Conservation (phyloP, 2,797 vertebrate species). For the Dromococcyx pavoninus region DNA sequence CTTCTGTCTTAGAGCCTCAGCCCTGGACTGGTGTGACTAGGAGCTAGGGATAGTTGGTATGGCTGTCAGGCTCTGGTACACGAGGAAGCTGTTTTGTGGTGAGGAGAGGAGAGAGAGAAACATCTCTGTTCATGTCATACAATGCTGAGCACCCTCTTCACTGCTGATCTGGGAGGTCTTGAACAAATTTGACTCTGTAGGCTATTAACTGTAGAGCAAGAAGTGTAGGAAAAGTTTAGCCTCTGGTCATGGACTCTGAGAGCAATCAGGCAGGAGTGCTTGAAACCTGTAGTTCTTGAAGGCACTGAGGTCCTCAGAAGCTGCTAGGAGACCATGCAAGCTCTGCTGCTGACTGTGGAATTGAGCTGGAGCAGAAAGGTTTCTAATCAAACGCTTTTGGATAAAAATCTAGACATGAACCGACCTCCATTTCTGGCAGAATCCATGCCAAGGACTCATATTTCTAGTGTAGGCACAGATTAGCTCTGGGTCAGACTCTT, state of each 20-base stretch:
- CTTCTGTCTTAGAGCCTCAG: background rate
- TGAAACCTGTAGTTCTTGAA: background rate
- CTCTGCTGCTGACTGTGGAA: background rate
- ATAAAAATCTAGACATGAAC: background rate
- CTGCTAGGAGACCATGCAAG: background rate
- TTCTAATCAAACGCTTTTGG: background rate
- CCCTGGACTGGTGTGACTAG: background rate
- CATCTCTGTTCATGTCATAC: accelerated
- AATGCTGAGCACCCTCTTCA: background rate
- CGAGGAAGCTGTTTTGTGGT: background rate
- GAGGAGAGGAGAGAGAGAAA: background rate
- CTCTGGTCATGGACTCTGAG: background rate
- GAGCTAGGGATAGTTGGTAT: background rate
- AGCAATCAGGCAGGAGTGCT: background rate
- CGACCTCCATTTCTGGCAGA: background rate
- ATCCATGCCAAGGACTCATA: background rate
- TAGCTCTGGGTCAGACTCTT: background rate
- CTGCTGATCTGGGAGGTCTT: background rate
- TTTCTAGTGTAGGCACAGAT: background rate
- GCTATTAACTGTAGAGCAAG: background rate
- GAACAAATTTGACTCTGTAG: background rate
- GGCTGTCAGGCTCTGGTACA: accelerated
- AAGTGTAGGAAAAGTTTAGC: background rate
- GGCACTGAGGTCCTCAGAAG: background rate
- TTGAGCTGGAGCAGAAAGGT: background rate